Conservation (phyloP, 2,113 vertebrate genomes). For the Hystrix cristata region DNA sequence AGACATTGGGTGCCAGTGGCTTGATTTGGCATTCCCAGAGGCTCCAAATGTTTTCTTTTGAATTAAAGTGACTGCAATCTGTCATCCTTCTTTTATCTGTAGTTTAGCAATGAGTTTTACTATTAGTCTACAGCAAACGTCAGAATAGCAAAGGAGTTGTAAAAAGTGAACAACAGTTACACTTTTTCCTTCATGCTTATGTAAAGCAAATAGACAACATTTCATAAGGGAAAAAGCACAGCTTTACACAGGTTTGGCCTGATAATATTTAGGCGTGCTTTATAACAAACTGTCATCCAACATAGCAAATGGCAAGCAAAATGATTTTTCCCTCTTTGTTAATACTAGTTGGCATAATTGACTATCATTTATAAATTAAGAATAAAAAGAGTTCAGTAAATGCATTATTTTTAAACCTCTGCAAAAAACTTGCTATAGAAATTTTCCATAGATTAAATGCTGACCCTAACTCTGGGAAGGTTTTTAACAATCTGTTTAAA, state of each 20-base stretch:
- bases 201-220: not conserved
- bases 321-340: not conserved
- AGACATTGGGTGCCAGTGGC: conserved; percentile 67
- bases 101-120: conserved; percentile 65
- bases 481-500: conserved; percentile 13
- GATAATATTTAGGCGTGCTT: not conserved
- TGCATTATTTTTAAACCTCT: not conserved
- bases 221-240: not conserved
- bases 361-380: conserved; percentile 5
- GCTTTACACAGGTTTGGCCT: not conserved
- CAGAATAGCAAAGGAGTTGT: conserved; percentile 28
- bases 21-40: conserved; percentile 63
- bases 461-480: not conserved
- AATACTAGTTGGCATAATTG: not conserved
- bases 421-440: not conserved
- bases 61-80: conserved; percentile 72
- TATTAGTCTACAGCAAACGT: conserved; percentile 50
- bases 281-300: not conserved
- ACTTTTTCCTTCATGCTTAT: not conserved
- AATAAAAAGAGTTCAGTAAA: conserved; percentile 1
- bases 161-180: not conserved
- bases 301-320: not conserved
- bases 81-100: conserved; percentile 72
- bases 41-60: conserved; percentile 51
- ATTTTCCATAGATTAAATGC: not conserved